Base-by-base conservation (phyloP, 2,888 invertebrate genomes). In the Micoletzkya japonica region DNA sequence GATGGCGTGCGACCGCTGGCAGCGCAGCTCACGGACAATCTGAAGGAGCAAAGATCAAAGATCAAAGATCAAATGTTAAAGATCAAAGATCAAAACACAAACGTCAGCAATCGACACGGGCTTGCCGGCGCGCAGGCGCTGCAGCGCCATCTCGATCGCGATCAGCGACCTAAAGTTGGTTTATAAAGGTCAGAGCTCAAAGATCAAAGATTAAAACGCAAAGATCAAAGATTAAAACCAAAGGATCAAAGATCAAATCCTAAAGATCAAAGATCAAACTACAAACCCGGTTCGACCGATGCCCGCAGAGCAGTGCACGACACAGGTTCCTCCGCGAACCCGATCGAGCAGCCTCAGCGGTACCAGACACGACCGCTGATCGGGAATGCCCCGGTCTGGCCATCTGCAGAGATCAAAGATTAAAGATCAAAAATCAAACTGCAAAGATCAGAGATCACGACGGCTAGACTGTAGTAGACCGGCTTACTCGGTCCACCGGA, bases 331-430 rank as follows among this genome's bases (percentile, higher is more conserved):
- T 26, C 69, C 70, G 30, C 77, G 60, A 10, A 70, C 64, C 34
- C 57, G 37, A 56, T 74, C 77, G 36, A 79, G 63, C 24, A 79
- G 60, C 28, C 71, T 66, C 4, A 70, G 34, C 2, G 76, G 79
- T 32, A 77, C 74, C 2, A 73, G 71, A 63, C 74, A 74, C 44
- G 75, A 74, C 50, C 73, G 71, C 59, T 76, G 74, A 20, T 76
- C 76, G 34, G 79, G 79, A 0, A 79, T 75, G 7, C 77, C 77
- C 17, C 79, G 69, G 50, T 79, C 79, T 0, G 79, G 79, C 79
- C 79, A 79, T 61, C 76, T 77, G 54, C n/a, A n/a, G n/a, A n/a
- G 24, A 50, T 39, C 30, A 20, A 24, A 39, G 37, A 59, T 59
- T 39, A 59, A 39, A 39, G 7, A 54, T 54, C 54, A 14, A n/a